These are phyloP conservation scores for Thelaira solivaga DNA, from an alignment of 2,888 invertebrate genomes.

Conservation along the genomic window DNA sequence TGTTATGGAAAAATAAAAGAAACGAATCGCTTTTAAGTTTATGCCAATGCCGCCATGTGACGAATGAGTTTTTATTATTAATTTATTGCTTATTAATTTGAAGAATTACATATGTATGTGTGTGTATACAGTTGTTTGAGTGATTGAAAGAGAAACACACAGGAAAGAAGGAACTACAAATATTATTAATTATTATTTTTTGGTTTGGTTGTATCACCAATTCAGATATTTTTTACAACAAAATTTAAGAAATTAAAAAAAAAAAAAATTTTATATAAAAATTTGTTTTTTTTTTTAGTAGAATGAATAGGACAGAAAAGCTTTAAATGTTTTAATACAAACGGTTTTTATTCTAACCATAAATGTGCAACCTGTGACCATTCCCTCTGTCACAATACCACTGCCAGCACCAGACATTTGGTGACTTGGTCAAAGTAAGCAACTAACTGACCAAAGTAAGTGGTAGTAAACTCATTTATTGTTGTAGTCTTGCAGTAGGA, in stretches of 20 bases:
- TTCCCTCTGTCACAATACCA: slow-evolving; percentile 1
- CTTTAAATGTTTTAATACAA: too few species aligned
- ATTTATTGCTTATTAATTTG: slow-evolving; percentile 47
- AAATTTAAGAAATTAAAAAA: too few species aligned
- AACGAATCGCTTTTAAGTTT: slow-evolving; percentile 45
- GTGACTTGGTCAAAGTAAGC: slow-evolving; percentile 25
- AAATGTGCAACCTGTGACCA: slow-evolving; percentile 5
- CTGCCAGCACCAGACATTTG: slow-evolving; percentile 20
- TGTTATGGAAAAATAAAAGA: slow-evolving; percentile 8
- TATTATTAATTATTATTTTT: too few species aligned
- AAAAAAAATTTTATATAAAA: too few species aligned
- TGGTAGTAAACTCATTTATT: slow-evolving; percentile 7
- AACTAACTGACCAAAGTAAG: neutral
- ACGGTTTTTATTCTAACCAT: neutral
- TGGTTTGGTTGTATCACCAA: too few species aligned
- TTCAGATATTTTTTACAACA: too few species aligned
- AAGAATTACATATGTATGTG: too few species aligned
- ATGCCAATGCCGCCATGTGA: slow-evolving; percentile 40
- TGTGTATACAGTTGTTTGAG: too few species aligned
- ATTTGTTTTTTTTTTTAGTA: too few species aligned
- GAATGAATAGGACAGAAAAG: too few species aligned
- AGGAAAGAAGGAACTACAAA: too few species aligned
- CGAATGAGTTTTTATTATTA: slow-evolving; percentile 41
- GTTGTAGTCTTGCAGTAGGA: slow-evolving; percentile 16
- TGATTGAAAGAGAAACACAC: too few species aligned